Evolutionary conservation across 2,888 invertebrate genomes (phyloP), one percentile per base, ranked within the genome.

Genomic region (Digitonthophagus gazella): DNA sequence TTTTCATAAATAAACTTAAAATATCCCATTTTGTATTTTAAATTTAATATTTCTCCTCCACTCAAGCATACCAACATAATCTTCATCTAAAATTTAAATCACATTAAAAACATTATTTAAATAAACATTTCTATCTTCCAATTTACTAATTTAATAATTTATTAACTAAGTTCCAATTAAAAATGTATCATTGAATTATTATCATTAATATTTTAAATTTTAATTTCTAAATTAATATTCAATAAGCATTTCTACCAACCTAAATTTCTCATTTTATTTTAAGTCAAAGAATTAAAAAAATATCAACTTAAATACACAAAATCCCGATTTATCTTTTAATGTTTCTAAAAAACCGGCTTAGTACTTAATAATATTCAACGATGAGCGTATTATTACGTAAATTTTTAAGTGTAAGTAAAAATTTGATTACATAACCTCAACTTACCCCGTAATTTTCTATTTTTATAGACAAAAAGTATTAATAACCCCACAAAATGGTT

Each of bases 381-480:
- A 67, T 67, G 67, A 64, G 18, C 18, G 22, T 44, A 2, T 2
- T 55, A n/a, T n/a, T 64, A 20, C 28, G 57, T n/a, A 67, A 64
- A 63, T 67, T 6, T 64, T 63, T 15, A 6, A 61, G 22, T 57
- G 67, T 67, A 64, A 67, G 64, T 18, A 14, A 28, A 67, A 63
- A 67, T 63, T 18, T 44, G 1, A 54, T 55, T 54, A 5, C 2
- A 66, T 15, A 44, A 44, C 6, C 28, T 5, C 28, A 3, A 6
- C 11, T 44, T 44, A 8, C n/a, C n/a, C n/a, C n/a, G n/a, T n/a
- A 20, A 20, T 20, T 8, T 3, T 64, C 14, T n/a, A 61, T 11
- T 15, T 11, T n/a, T 15, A 16, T 65, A 55, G 65, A 55, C 4
- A 16, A 54, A 6, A 55, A 16, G 19, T 54, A 61, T 19, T 18